Evolutionary conservation across 2,113 vertebrate genomes (phyloP).

Genomic region (Thamnophis sirtalis): DNA sequence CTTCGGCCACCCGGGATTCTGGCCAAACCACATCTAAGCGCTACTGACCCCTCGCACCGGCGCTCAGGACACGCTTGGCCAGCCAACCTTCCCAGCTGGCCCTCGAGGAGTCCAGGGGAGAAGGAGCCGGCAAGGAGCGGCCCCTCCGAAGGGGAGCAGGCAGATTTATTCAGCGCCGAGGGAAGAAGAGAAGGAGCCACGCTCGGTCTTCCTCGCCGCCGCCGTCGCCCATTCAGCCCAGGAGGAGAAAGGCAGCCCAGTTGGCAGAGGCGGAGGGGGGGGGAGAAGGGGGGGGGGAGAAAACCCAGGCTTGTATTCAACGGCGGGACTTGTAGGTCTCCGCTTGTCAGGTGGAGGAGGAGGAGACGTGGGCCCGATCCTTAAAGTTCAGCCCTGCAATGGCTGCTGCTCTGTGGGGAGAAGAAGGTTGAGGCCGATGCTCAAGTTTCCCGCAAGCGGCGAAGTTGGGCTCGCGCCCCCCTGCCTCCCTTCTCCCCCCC

Average conservation of each 20-base stretch:
- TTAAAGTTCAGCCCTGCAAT: background rate
- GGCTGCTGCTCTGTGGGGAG: background rate
- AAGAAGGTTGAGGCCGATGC: background rate
- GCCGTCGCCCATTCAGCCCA: background rate
- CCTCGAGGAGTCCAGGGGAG: slow-evolving; percentile 38
- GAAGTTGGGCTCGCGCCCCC: background rate
- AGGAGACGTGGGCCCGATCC: background rate
- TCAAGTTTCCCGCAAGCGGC: too few relatives aligned
- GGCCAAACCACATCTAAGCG: background rate
- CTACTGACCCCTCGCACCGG: background rate
- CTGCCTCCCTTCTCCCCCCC: background rate
- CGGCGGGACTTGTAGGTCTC: background rate
- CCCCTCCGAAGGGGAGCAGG: background rate
- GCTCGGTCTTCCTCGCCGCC: background rate
- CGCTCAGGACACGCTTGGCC: background rate
- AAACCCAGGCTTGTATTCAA: background rate
- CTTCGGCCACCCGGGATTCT: background rate
- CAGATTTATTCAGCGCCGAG: background rate
- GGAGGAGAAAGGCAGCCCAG: background rate
- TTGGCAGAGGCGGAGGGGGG: background rate
- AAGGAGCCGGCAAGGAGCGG: slow-evolving; percentile 14
- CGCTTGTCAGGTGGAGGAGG: background rate
- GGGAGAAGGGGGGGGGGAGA: too few relatives aligned
- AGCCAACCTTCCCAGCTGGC: background rate
- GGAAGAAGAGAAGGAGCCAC: too few relatives aligned